These are phyloP conservation scores for Helicoverpa zea DNA, from an alignment of 1,140 invertebrate genomes.

Conservation along the genomic window DNA sequence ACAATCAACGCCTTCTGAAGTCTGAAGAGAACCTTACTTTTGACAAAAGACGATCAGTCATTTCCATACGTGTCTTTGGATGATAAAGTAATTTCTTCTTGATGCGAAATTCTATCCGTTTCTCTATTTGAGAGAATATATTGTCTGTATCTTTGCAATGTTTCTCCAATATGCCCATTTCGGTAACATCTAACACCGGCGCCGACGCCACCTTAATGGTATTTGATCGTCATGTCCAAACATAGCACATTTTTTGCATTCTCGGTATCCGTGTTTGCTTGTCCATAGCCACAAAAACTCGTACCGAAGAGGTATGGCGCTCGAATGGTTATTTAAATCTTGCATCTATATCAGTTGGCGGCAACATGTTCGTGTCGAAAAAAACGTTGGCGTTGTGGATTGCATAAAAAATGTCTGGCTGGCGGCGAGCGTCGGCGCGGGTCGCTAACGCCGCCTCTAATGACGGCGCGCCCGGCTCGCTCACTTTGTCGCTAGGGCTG, in stretches of 20 bases:
- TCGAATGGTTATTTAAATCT: conserved; percentile 60
- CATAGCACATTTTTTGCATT: conserved; percentile 34
- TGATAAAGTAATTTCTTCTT: neutral
- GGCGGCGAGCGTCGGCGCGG: conserved; percentile 67
- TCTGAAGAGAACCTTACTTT: neutral
- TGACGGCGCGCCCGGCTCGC: conserved; percentile 74
- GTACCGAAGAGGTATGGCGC: conserved; percentile 27
- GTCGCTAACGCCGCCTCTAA: conserved; percentile 82
- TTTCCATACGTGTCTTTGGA: too few relatives aligned
- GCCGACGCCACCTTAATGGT: conserved; percentile 13
- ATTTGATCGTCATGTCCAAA: conserved; percentile 35
- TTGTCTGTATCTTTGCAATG: neutral
- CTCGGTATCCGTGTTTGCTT: conserved; percentile 38
- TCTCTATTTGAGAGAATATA: neutral
- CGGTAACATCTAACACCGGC: conserved; percentile 20
- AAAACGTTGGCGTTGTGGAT: conserved; percentile 71
- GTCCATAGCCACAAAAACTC: conserved; percentile 30
- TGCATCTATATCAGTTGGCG: conserved; percentile 61
- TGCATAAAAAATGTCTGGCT: conserved; percentile 85
- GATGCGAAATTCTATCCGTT: neutral
- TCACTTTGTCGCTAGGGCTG: conserved; percentile 67
- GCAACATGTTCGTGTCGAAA: conserved; percentile 68
- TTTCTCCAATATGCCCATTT: neutral
- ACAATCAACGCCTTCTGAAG: neutral
- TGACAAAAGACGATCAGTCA: neutral